Evolutionary conservation across 2,888 invertebrate genomes (phyloP).

Genomic region (Drosophila planitibia): DNA sequence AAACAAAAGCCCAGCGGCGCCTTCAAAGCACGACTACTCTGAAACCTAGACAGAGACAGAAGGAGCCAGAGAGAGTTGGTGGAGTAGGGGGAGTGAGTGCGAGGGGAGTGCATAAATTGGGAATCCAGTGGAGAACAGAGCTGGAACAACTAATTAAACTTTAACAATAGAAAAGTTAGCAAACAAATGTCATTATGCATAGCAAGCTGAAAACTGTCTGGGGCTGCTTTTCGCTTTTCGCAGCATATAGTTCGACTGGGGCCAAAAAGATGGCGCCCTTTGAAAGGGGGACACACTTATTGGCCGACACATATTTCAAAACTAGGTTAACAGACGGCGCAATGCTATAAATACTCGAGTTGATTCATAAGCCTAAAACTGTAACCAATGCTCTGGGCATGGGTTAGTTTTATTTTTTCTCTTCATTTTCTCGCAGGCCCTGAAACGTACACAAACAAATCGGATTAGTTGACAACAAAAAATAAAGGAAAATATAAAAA

Average conservation of each 20-base stretch:
- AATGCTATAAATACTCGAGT: constrained; percentile 48
- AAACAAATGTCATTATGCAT: constrained; percentile 71
- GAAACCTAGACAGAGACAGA: constrained; percentile 13
- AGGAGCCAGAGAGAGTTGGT: background rate
- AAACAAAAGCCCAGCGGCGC: constrained; percentile 54
- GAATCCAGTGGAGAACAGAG: constrained; percentile 31
- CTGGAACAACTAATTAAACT: constrained; percentile 77
- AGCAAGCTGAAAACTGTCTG: constrained; percentile 37
- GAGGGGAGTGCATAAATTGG: constrained; percentile 17
- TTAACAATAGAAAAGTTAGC: constrained; percentile 76
- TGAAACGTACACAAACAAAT: constrained; percentile 71
- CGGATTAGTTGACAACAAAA: constrained; percentile 78
- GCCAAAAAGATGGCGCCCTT: constrained; percentile 44
- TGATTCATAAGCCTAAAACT: constrained; percentile 78
- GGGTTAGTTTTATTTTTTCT: constrained; percentile 21
- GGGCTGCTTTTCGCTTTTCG: constrained; percentile 18
- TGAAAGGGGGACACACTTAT: constrained; percentile 27
- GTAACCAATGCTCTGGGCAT: constrained; percentile 61
- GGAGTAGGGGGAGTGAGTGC: background rate
- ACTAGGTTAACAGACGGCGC: constrained; percentile 72
- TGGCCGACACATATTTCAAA: constrained; percentile 67
- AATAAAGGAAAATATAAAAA: constrained; percentile 2
- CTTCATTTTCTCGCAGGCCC: constrained; percentile 23
- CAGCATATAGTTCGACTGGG: constrained; percentile 26
- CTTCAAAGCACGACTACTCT: constrained; percentile 42